Conservation (phyloP, 2,888 invertebrate species). For the Clitarchus hookeri region DNA sequence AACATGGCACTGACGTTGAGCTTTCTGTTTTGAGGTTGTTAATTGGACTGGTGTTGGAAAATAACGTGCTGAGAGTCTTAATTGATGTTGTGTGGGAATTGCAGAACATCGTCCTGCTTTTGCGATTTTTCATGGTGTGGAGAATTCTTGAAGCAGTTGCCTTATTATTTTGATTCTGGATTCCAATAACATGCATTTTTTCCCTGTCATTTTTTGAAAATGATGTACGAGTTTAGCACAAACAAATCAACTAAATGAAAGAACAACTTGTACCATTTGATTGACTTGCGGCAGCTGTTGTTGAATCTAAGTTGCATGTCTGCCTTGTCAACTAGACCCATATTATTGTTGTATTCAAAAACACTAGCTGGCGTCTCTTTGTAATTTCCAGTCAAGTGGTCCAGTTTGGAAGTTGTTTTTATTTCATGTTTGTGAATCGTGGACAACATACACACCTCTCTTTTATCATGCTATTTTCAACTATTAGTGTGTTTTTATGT, state of each 20-base stretch:
- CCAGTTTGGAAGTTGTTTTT: too few species aligned
- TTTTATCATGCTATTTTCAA: too few species aligned
- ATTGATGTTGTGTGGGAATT: not conserved
- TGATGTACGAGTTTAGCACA: too few species aligned
- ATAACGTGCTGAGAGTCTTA: not conserved
- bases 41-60: not conserved
- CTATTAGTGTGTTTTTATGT: too few species aligned
- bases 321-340: not conserved
- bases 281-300: too few species aligned
- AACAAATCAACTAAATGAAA: too few species aligned
- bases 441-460: too few species aligned
- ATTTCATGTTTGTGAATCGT: too few species aligned
- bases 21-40: not conserved
- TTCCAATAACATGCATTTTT: not conserved
- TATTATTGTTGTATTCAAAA: too few species aligned
- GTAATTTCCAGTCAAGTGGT: too few species aligned
- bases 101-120: not conserved
- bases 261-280: too few species aligned
- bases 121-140: not conserved
- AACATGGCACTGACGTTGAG: not conserved
- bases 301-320: not conserved
- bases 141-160: not conserved
- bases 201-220: not conserved
- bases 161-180: not conserved
- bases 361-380: too few species aligned